phyloP scores from a whole-genome alignment of 2,888 invertebrate species.

The Geophilus truncorum region DNA sequence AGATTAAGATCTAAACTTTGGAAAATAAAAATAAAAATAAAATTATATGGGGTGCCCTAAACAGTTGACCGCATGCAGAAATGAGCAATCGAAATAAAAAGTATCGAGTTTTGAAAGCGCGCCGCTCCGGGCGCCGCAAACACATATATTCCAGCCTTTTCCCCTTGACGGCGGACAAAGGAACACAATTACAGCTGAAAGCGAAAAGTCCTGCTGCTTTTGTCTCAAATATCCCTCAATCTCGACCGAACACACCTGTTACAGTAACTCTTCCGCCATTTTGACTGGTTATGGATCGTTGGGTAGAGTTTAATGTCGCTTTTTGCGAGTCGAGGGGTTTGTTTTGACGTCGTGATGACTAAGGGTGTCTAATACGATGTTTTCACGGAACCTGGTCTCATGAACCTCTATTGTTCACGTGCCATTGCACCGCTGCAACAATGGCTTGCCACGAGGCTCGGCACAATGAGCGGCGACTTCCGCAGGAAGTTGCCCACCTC shows the following conservation, averaged over 20 bases:
- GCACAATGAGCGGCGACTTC: conserved; percentile 2
- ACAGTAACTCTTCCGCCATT: not conserved
- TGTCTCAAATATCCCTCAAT: not conserved
- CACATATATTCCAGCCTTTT: not conserved
- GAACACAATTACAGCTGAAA: conserved; percentile 17
- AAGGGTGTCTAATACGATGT: not conserved
- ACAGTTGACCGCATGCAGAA: conserved; percentile 12
- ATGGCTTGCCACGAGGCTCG: conserved; percentile 13
- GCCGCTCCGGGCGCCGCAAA: not conserved
- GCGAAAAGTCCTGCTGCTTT: conserved; percentile 4
- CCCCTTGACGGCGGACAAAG: conserved; percentile 10
- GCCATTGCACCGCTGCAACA: conserved; percentile 8
- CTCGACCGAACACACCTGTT: too few species aligned
- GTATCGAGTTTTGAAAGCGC: not conserved
- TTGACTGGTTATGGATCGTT: not conserved
- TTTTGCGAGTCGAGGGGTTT: not conserved
- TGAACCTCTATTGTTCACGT: conserved; percentile 27
- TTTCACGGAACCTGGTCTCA: conserved; percentile 25
- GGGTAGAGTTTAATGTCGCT: not conserved
- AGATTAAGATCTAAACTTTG: not conserved
- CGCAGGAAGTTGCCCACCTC: not conserved
- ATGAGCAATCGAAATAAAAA: conserved; percentile 10
- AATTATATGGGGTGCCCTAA: conserved; percentile 12
- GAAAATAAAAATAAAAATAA: not conserved
- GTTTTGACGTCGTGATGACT: not conserved